These are phyloP conservation scores for Opisthocomus hoazin DNA, from an alignment of 2,113 vertebrate species.

Conservation along the genomic window DNA sequence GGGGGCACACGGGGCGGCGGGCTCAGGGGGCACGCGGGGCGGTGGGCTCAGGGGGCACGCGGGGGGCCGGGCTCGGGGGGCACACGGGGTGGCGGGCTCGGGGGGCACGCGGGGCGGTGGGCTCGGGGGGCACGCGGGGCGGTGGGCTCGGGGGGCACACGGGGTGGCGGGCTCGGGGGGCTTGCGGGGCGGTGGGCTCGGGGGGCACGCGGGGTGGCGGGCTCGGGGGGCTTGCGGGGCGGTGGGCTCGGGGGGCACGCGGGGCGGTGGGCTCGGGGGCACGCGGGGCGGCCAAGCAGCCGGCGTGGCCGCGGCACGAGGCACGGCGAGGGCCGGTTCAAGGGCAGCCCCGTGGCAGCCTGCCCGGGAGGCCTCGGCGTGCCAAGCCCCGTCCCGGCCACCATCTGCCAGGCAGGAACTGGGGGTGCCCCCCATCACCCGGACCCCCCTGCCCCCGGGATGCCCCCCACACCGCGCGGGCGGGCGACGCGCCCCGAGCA, in stretches of 20 bases:
- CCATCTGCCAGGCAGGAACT: not conserved
- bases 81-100: not conserved
- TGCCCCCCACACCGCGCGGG: not conserved
- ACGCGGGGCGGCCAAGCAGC: not conserved
- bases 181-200: not conserved
- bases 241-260: not conserved
- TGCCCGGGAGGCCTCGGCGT: accelerated
- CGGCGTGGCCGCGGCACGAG: not conserved
- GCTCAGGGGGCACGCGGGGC: not conserved
- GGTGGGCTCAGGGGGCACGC: accelerated
- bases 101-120: not conserved
- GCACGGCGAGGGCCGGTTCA: not conserved
- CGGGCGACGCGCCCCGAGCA: not conserved
- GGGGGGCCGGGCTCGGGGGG: too few relatives aligned
- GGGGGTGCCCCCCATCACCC: too few relatives aligned
- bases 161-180: too few relatives aligned
- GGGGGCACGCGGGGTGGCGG: accelerated
- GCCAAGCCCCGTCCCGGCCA: not conserved
- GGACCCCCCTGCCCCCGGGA: too few relatives aligned
- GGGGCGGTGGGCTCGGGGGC: too few relatives aligned
- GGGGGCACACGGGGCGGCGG: not conserved
- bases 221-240: too few relatives aligned
- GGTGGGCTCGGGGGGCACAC: not conserved
- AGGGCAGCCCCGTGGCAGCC: not conserved
- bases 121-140: too few relatives aligned